Evolutionary conservation across 1,140 invertebrate genomes (phyloP), one percentile per base, ranked within the genome.

Genomic region (Euwallacea fornicatus): DNA sequence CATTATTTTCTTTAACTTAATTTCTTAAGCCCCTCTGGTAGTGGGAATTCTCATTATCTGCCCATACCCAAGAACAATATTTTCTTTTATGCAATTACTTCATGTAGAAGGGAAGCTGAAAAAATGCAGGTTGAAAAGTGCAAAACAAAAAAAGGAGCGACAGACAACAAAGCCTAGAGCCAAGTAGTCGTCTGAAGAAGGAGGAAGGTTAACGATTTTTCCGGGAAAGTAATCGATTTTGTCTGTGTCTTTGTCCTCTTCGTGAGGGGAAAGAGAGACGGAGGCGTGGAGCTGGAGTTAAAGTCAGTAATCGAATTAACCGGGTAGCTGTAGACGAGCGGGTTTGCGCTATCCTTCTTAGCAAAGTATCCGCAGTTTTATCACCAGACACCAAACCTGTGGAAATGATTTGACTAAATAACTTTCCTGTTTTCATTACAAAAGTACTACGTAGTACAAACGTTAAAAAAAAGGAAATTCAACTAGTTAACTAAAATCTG

Each of bases 101-200:
- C 21, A 33, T 33, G 21, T 33, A 33, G 46, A 50, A 50, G 9
- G 13, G 9, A 13, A 50, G 9, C 9, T 50, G 13, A 50, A 11
- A 50, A 50, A 50, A 50, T 13, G 46, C 13, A 13, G 46, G 9
- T 50, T 50, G 46, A 50, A 50, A 50, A 50, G 46, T 33, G 55
- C 55, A 58, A 15, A 15, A 15, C 55, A 58, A 58, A 21, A 16
- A 10, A 15, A 58, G n/a, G 15, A 15, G 15, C 55, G 11, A 9
- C 60, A 64, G 60, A 71, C 69, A 71, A 71, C 69, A 71, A 71
- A 71, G 69, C 69, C 4, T 42, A 21, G 50, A 41, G 69, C 41
- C 47, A 64, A 55, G n/a, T 54, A 21, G 61, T 43, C 50, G 13
- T 33, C 67, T 42, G n/a, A n/a, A 9, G 62, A 15, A 10, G 0